Conservation (phyloP, 1,140 invertebrate species). For the Drosophila gunungcola region DNA sequence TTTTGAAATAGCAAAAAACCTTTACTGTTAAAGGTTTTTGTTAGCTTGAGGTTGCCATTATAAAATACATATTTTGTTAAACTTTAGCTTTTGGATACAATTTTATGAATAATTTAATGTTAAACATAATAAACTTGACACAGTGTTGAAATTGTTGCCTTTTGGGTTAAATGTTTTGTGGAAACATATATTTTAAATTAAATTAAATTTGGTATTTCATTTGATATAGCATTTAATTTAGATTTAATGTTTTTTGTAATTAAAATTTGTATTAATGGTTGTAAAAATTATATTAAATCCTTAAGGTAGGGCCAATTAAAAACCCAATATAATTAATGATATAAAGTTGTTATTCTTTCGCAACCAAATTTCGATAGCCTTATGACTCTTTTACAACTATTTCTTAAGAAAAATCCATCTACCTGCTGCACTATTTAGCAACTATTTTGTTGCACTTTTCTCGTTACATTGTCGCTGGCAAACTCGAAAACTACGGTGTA, state of each 20-base stretch:
- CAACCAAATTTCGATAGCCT: not conserved
- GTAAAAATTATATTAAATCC: not conserved
- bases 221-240: too few species aligned
- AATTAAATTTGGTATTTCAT: too few species aligned
- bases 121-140: too few species aligned
- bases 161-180: too few species aligned
- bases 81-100: not conserved
- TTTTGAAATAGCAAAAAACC: not conserved
- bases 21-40: too few species aligned
- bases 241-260: too few species aligned
- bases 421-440: not conserved
- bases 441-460: conserved; percentile 5
- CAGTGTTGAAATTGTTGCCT: too few species aligned
- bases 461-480: conserved; percentile 29
- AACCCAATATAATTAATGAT: too few species aligned
- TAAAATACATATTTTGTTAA: not conserved
- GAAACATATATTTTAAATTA: too few species aligned
- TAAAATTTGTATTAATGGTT: not conserved
- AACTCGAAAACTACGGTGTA: conserved; percentile 42
- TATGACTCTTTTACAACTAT: not conserved
- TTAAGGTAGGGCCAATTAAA: too few species aligned
- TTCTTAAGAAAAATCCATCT: not conserved
- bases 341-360: too few species aligned
- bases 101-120: too few species aligned
- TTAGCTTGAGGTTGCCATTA: not conserved